Evolutionary conservation across 1,140 invertebrate species (phyloP), one percentile per base, ranked within the genome.

Genomic region (Micrasema minimum): DNA sequence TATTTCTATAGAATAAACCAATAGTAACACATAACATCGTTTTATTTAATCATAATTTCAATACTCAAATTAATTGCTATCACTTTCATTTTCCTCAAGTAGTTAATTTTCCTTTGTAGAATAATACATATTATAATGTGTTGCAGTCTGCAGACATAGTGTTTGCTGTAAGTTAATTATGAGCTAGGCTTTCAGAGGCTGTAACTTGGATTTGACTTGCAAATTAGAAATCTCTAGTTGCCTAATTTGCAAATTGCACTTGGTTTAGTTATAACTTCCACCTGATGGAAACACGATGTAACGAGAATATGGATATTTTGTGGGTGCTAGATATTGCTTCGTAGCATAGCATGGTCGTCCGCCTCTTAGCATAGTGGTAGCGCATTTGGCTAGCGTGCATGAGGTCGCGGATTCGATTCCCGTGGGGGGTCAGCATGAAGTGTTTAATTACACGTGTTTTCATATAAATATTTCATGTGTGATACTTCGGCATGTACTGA

Each of bases 201-300:
- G n/a, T n/a, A n/a, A n/a, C n/a, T n/a, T 4, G n/a, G 31, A 57
- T 57, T 35, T 57, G 53, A 57, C 53, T 57, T 57, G 53, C 53
- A 57, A 57, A 57, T 57, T 51, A 51, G 53, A 57, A 37, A 57
- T 57, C 26, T 57, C 22, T 57, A 35, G n/a, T 31, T 37, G 53
- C 31, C 31, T 57, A 57, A 57, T 57, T 57, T 38, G 53, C 53
- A 31, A 57, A 37, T 14, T 35, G 53, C 23, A 57, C 23, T 31
- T 14, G 20, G 53, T 38, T 57, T 57, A n/a, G 31, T 57, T n/a
- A 14, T 37, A 57, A 57, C 53, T 22, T 20, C 48, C 20, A 51
- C 48, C 20, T 11, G 20, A 51, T 51, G 20, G 20, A 51, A 51
- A n/a, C 48, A 51, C 20, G 48, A 11, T 20, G 48, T 57, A 16